Percentiles rank a stretch among this genome's conserved stretches.
Conservation (phyloP, 2,797 vertebrate genomes). For the Malacoraja senta region DNA sequence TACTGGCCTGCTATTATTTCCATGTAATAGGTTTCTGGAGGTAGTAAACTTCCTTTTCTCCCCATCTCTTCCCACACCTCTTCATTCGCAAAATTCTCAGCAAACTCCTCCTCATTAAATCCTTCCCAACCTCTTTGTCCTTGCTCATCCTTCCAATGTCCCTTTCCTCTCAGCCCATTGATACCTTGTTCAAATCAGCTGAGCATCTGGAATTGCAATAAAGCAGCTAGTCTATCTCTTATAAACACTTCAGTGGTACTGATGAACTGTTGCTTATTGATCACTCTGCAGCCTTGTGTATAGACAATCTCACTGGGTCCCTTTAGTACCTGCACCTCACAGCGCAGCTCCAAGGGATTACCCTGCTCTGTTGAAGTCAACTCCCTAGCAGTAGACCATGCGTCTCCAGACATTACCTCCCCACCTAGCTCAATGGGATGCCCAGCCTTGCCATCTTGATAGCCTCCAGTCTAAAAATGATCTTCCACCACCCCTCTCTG, state of each 20-base stretch:
- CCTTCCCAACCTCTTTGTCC: background rate
- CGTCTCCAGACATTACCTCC: background rate
- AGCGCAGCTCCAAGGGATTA: background rate
- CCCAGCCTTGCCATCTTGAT: background rate
- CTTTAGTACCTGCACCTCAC: background rate
- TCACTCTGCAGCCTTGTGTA: background rate
- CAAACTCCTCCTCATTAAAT: background rate
- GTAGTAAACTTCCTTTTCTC: background rate
- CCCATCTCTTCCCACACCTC: background rate
- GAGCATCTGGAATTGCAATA: background rate
- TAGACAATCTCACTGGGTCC: background rate
- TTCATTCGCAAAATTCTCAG: background rate
- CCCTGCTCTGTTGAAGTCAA: background rate
- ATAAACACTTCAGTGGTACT: background rate
- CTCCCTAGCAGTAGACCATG: too few species aligned
- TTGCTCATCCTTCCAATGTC: background rate
- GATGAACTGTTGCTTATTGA: background rate
- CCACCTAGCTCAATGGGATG: background rate
- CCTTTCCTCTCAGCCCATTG: background rate
- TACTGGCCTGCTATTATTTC: background rate
- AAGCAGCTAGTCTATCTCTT: background rate
- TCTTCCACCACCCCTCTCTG: too few species aligned
- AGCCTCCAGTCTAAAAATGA: background rate
- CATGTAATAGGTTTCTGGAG: background rate
- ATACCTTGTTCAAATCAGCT: background rate